Conservation (phyloP, 2,113 vertebrate species). For the Micromys minutus region DNA sequence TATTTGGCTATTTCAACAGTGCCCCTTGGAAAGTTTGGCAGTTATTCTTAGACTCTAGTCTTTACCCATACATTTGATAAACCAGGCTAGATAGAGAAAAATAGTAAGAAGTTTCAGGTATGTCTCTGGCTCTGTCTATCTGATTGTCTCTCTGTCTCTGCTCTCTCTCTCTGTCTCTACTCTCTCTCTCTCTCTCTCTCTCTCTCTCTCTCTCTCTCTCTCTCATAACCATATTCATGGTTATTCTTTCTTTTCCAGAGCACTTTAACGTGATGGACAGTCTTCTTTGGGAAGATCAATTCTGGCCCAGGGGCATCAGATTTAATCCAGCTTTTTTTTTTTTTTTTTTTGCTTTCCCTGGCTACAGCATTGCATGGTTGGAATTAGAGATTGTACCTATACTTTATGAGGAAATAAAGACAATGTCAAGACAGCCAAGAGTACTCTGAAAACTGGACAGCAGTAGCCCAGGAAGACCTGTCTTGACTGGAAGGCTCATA, state of each 20-base stretch:
- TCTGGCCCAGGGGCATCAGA: too few species aligned
- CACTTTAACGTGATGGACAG: background rate
- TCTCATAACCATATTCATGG: background rate
- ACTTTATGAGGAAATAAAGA: background rate
- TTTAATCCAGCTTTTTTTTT: background rate
- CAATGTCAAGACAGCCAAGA: background rate
- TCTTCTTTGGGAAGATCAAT: background rate
- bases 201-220: background rate
- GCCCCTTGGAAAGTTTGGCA: background rate
- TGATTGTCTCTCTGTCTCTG: background rate
- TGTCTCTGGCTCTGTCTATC: background rate
- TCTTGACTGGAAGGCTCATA: background rate
- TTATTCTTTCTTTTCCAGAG: background rate
- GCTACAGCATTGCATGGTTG: background rate
- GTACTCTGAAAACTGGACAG: background rate
- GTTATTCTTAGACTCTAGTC: background rate
- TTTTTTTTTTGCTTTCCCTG: background rate
- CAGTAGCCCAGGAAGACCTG: too few species aligned
- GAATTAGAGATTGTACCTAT: background rate
- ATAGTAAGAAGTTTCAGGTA: background rate
- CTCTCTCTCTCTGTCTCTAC: background rate
- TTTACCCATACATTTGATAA: background rate
- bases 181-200: background rate
- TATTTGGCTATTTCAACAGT: background rate
- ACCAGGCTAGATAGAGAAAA: background rate